Conservation (phyloP, 2,113 vertebrate species). For the Anthoscopus minutus region DNA sequence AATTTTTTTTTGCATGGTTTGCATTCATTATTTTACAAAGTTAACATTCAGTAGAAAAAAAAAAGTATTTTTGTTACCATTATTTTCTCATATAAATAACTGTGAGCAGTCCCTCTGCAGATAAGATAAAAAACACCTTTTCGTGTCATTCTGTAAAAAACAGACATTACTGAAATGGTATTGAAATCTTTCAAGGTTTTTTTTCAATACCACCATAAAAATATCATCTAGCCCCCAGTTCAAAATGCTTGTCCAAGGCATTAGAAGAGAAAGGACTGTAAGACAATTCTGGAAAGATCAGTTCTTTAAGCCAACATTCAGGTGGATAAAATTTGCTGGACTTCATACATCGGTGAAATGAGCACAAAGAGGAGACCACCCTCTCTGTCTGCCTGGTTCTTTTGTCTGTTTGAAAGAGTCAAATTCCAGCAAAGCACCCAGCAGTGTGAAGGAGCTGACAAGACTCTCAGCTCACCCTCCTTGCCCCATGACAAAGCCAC, state of each 20-base stretch:
- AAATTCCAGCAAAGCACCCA: neutral
- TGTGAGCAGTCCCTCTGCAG: constrained; percentile 51
- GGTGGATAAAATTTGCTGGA: constrained; percentile 19
- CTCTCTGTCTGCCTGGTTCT: neutral
- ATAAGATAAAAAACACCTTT: constrained; percentile 62
- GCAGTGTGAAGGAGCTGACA: neutral
- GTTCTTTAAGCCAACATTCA: constrained; percentile 40
- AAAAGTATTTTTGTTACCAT: constrained; percentile 38
- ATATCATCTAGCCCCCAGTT: constrained; percentile 46
- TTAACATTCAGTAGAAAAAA: constrained; percentile 70
- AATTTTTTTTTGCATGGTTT: constrained; percentile 51
- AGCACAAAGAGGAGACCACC: constrained; percentile 3
- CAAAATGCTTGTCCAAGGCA: constrained; percentile 58
- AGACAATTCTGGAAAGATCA: constrained; percentile 40
- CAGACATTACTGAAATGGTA: constrained; percentile 59
- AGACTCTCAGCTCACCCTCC: neutral
- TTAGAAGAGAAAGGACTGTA: constrained; percentile 51
- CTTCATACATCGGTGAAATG: neutral
- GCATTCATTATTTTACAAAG: constrained; percentile 69
- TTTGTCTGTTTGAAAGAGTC: neutral
- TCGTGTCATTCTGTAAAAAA: constrained; percentile 66
- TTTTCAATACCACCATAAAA: constrained; percentile 56
- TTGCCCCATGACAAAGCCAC: neutral
- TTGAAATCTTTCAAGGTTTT: constrained; percentile 16
- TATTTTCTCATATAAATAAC: constrained; percentile 66